Evolutionary conservation across 2,888 invertebrate genomes (phyloP), one percentile per base, ranked within the genome.

Genomic region (Xestia rhomboidea): DNA sequence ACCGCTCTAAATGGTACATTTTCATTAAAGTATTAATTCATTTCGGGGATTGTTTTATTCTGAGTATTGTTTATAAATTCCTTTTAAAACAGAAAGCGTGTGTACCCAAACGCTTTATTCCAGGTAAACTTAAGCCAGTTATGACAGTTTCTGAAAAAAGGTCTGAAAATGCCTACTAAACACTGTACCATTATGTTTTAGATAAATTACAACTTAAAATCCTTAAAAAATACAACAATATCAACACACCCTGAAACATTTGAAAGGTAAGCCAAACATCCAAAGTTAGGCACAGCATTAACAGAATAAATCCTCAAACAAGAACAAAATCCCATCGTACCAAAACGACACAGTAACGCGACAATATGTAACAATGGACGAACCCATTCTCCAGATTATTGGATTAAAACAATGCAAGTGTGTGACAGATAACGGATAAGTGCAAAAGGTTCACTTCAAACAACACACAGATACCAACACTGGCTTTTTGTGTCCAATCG

Each of bases 391-490:
- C 68, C 60, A 71, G 88, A 85, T 87, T 86, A 86, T 70, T 34
- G 60, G 83, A 83, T 81, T 85, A 79, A 77, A 83, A 85, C 83
- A 87, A 86, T 77, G 68, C 69, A 73, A 75, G 68, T 76, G 68
- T 76, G 27, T 62, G 62, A 21, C 24, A 66, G 11, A 38, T 8
- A 66, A 0, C 13, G 10, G 7, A 21, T 13, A 62, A n/a, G 6
- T 46, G 2, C 54, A 83, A 44, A 83, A 78, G 66, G 41, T 46
- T 13, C 10, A 82, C 38, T 72, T n/a, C 10, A 30, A 0, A n/a
- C n/a, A 44, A 60, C 5, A 0, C 4, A 21, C 27, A 7, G 27
- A 27, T 54, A 18, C 27, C 27, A 18, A 27, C 15, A 27, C 27
- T 57, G 15, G 30, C 1, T 18, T 18, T 0, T 57, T 15, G 18